These are phyloP conservation scores for Nematostella vectensis DNA, from an alignment of 92 coral and sea anemone genomes.

Conservation along the genomic window DNA sequence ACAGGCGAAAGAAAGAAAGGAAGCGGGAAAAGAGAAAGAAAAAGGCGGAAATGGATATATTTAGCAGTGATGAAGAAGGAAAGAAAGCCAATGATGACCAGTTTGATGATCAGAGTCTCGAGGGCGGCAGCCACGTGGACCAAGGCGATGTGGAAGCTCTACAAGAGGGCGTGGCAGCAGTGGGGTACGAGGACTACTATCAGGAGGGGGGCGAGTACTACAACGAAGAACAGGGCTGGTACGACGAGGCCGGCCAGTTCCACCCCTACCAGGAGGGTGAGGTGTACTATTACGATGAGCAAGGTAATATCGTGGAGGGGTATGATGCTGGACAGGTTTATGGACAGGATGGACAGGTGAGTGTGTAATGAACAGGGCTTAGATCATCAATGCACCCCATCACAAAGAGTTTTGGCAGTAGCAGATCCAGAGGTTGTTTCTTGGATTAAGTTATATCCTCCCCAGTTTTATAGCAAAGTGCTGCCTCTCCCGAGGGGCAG, in stretches of 20 bases:
- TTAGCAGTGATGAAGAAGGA: slow-evolving; percentile 1
- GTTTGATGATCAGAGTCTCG: not conserved
- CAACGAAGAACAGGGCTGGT: slow-evolving; percentile 29
- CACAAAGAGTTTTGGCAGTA: too few species aligned
- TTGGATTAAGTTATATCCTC: too few species aligned
- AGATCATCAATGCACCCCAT: too few species aligned
- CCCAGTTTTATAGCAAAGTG: too few species aligned
- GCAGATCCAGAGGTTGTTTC: too few species aligned
- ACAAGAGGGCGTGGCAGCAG: not conserved
- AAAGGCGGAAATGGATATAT: slow-evolving; percentile 18
- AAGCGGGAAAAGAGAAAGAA: slow-evolving; percentile 30
- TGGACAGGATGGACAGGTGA: slow-evolving; percentile 22
- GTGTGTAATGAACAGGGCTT: too few species aligned
- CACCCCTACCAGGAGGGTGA: slow-evolving; percentile 21
- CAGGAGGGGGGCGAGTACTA: slow-evolving; percentile 9
- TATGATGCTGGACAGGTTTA: slow-evolving; percentile 46
- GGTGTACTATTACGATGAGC: slow-evolving; percentile 21
- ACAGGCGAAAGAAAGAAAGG: slow-evolving; percentile 36
- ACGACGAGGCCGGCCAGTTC: slow-evolving; percentile 25
- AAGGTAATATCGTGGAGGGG: slow-evolving; percentile 22
- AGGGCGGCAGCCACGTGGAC: not conserved
- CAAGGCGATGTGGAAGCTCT: not conserved
- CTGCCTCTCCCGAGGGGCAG: too few species aligned
- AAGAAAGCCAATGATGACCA: slow-evolving; percentile 1
- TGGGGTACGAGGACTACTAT: not conserved